Evolutionary conservation across 2,888 invertebrate species (phyloP).

Genomic region (Tachystola acroxantha): DNA sequence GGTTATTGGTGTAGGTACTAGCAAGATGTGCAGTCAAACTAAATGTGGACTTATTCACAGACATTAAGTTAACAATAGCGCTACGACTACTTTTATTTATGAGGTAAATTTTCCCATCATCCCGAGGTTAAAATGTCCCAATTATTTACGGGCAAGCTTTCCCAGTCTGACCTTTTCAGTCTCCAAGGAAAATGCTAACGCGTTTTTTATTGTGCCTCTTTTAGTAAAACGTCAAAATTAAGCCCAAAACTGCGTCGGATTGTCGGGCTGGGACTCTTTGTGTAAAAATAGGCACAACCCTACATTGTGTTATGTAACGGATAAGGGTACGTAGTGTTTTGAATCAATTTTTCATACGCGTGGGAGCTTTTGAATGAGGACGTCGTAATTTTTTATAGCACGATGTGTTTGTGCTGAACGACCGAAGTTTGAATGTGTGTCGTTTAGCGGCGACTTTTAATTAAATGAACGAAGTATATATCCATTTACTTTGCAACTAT

Average conservation of each 20-base stretch:
- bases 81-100: constrained; percentile 39
- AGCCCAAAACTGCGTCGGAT: constrained; percentile 17
- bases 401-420: neutral
- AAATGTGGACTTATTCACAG: constrained; percentile 25
- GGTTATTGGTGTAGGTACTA: no score
- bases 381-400: neutral
- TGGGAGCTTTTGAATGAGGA: neutral
- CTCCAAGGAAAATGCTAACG: constrained; percentile 37
- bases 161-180: constrained; percentile 31
- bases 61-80: constrained; percentile 33
- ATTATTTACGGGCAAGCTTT: constrained; percentile 50
- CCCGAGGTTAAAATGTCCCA: constrained; percentile 46
- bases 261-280: neutral
- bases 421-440: no score
- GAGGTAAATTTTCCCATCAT: constrained; percentile 35
- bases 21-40: no score
- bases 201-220: constrained; percentile 40
- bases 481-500: no score
- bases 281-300: neutral
- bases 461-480: no score
- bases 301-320: neutral
- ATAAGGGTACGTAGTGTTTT: neutral
- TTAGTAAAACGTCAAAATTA: constrained; percentile 43
- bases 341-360: constrained; percentile 6
- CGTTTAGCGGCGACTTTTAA: no score